Evolutionary conservation across 2,888 invertebrate species (phyloP), one percentile per base, ranked within the genome.

Genomic region (Pristionchus exspectatus): DNA sequence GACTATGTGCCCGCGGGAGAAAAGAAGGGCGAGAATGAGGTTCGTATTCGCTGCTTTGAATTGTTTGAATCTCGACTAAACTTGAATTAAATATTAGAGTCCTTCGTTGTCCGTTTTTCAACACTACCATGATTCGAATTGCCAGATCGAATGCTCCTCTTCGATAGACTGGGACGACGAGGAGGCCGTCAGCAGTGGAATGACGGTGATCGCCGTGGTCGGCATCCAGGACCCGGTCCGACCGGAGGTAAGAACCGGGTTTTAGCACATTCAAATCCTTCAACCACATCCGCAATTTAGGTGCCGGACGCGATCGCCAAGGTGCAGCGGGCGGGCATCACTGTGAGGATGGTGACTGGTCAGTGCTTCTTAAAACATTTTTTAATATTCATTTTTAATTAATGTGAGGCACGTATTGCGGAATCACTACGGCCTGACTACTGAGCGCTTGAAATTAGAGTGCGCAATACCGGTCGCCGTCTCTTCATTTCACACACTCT

Each of bases 321-420:
- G 95, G 96, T 96, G 93, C 96, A 96, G 92, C 90, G 93, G 30
- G 95, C 96, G 9, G 96, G 96, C 56, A 96, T 96, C 90, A 95
- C 95, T 21, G 96, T 96, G 12, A 95, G 96, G 86, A 96, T 96
- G 96, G 96, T 96, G 24, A 96, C 96, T 4, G 96, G 96, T 84
- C 12, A 56, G 84, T 30, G 27, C 9, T 59, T 24, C 21, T 18
- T 59, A 5, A 9, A 59, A 59, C 7, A 59, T 59, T 18, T 24
- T 18, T 7, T n/a, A 63, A 63, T 24, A 21, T 7, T 21, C 12
- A 7, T 59, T 59, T 59, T 59, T 59, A 21, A 21, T 59, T 3
- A 21, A 16, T n/a, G n/a, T n/a, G n/a, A n/a, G n/a, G n/a, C n/a
- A n/a, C n/a, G n/a, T n/a, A n/a, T n/a, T n/a, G n/a, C 38, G 38